phyloP scores from a whole-genome alignment of 2,888 invertebrate species.

The Eupithecia vulgata region DNA sequence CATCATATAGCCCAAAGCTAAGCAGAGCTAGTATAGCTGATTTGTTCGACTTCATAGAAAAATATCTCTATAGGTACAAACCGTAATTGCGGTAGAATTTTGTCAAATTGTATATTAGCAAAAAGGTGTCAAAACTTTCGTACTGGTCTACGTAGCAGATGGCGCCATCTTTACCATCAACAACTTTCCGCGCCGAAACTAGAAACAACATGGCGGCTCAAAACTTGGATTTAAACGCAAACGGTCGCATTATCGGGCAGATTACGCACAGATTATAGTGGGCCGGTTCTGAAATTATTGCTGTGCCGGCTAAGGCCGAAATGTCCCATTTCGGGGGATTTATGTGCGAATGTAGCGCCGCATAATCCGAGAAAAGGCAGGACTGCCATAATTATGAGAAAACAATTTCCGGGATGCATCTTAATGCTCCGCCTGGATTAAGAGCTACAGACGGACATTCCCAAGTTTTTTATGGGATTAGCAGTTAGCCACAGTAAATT shows the following conservation, averaged over 20 bases:
- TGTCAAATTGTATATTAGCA: slow-evolving; percentile 17
- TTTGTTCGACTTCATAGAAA: not conserved
- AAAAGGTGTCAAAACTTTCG: slow-evolving; percentile 48
- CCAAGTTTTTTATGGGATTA: slow-evolving; percentile 54
- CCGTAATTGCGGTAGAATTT: not conserved
- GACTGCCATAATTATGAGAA: slow-evolving; percentile 81
- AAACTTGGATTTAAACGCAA: slow-evolving; percentile 76
- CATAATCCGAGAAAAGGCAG: slow-evolving; percentile 71
- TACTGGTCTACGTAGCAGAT: slow-evolving; percentile 50
- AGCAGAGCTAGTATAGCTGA: not conserved
- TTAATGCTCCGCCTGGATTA: slow-evolving; percentile 75
- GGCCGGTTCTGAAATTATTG: slow-evolving; percentile 78
- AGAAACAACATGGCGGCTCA: slow-evolving; percentile 67
- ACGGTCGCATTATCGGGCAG: slow-evolving; percentile 81
- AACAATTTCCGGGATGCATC: slow-evolving; percentile 82
- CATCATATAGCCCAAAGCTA: too few species aligned
- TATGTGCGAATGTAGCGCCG: slow-evolving; percentile 81
- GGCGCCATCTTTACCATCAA: slow-evolving; percentile 65
- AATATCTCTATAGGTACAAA: not conserved
- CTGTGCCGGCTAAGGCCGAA: slow-evolving; percentile 78
- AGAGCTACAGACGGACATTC: slow-evolving; percentile 59
- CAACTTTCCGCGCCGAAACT: slow-evolving; percentile 64
- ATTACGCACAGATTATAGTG: slow-evolving; percentile 83
- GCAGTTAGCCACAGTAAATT: slow-evolving; percentile 45
- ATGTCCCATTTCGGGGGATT: slow-evolving; percentile 81